Conservation (phyloP, 2,113 vertebrate genomes). For the Eclectus roratus region DNA sequence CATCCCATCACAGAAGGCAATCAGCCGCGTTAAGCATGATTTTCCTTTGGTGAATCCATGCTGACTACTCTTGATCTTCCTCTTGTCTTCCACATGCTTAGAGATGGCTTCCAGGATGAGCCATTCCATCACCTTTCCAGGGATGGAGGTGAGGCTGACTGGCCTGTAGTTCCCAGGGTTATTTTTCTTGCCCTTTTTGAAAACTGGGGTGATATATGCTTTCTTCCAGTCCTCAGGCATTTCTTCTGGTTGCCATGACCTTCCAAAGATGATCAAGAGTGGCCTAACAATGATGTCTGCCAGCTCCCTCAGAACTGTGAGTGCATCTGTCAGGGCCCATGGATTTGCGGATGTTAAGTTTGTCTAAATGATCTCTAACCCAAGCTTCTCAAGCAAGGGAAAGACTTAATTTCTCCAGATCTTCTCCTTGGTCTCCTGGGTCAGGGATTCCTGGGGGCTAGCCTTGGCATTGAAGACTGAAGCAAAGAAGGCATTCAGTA, state of each 20-base stretch:
- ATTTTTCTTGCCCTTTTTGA: neutral
- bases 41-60: neutral
- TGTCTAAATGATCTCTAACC: neutral
- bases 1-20: neutral
- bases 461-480: neutral
- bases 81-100: neutral
- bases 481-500: neutral
- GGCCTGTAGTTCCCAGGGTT: neutral
- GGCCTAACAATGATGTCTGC: neutral
- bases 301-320: neutral
- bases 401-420: neutral
- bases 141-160: neutral
- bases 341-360: neutral
- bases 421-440: neutral
- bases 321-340: neutral
- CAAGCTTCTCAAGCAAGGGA: neutral
- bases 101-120: neutral
- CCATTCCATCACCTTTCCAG: neutral
- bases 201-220: neutral
- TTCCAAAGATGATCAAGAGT: neutral
- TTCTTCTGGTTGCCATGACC: neutral
- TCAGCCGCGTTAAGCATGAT: neutral
- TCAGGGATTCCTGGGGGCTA: neutral
- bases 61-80: neutral
- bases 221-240: neutral